Base-by-base conservation (phyloP, 2,888 invertebrate species). In the Argyresthia goedartella region DNA sequence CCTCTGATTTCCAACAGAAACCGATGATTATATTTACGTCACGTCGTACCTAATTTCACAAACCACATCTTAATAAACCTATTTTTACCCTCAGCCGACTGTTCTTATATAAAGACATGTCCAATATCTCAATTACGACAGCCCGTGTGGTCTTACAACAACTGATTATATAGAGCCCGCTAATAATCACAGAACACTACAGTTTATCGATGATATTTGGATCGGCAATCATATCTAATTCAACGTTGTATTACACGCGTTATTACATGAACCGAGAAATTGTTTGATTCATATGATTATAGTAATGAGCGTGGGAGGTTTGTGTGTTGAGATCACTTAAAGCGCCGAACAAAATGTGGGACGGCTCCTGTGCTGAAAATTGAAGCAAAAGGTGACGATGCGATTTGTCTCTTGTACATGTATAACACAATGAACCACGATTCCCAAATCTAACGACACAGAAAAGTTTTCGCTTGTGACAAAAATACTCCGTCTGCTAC, bases 121-220 rank as follows among this genome's bases (percentile, higher is more conserved):
- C 25, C 25, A 69, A 77, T 80, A 77, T 80, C 81, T 85, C 84
- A 81, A 86, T 84, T 80, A 81, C 64, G 60, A 63, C 61, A 60
- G 59, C 62, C 67, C 76, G 85, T 84, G 85, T 82, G 85, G 85
- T 81, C 85, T 63, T 58, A 52, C 15, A 54, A 64, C 63, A 66
- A 66, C 64, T 73, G 65, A 81, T 81, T 80, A 81, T 71, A 72
- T 65, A 66, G 63, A 59, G 33, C 13, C 16, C 8, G 25, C 56
- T 51, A 54, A 57, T 63, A 76, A 77, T 77, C 70, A 71, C 73
- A 69, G 73, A 71, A 71, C 74, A 71, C 65, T 69, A 66, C 67
- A 71, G 73, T 49, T 36, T 68, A 78, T 74, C 73, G 77, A 71
- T 75, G 74, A 75, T 73, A 77, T 76, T 81, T 71, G 80, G 71